Base-by-base conservation (phyloP, 1,140 invertebrate genomes). In the Helicoverpa armigera region DNA sequence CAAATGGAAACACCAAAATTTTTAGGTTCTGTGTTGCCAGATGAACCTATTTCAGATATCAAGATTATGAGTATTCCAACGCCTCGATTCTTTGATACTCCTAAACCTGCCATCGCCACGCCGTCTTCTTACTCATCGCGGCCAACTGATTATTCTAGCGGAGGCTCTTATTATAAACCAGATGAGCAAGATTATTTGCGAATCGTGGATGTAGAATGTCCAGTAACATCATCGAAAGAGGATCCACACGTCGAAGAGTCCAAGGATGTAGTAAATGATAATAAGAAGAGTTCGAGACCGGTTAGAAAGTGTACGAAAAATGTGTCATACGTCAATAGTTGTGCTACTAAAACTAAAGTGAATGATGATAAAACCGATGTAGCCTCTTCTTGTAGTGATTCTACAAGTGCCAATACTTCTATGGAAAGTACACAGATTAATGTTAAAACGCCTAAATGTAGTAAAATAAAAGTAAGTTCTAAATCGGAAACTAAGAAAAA, bases 61-160 rank as follows among this genome's bases (percentile, higher is more conserved):
- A 95, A 95, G 87, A 95, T 95, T 70, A 93, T 88, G 85, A 92
- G 86, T 82, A 95, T 95, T 78, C 94, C 94, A 5, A 95, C 94
- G 16, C 94, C 94, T 58, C 84, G 88, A 50, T 94, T 95, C 87
- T 89, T 95, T 29, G 85, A 89, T 84, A 91, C 88, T 61, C 89
- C 92, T n/a, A 92, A 90, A 85, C 81, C 85, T 23, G 56, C 79
- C 10, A 86, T 90, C 63, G 88, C 90, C 67, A 94, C 92, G 9
- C 92, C 92, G 4, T 92, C 91, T 0, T 90, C 91, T 13, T 94
- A 94, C 83, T 92, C 92, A 0, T 93, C 94, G 7, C 84, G 94
- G 9, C 90, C 88, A n/a, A 94, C 92, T 23, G 94, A 95, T 87
- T 95, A 94, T 86, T 94, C 94, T 5, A 94, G 94, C 90, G 92